These are phyloP conservation scores for Chromobotia macracanthus DNA, from an alignment of 2,797 vertebrate genomes.

Conservation along the genomic window DNA sequence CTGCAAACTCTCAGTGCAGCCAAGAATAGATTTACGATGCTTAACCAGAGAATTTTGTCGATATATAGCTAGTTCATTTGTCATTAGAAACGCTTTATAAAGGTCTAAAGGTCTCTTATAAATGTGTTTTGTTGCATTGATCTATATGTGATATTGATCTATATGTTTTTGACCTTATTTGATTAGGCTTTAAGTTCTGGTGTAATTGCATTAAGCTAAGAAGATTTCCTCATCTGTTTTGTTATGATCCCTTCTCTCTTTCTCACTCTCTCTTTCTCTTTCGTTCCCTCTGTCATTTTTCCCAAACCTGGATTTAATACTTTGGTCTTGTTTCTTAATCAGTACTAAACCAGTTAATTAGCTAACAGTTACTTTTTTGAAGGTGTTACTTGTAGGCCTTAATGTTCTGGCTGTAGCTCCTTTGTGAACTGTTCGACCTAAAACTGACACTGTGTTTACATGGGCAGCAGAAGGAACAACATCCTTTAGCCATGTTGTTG, in stretches of 20 bases:
- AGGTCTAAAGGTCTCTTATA: neutral
- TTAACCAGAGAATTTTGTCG: neutral
- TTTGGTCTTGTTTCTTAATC: conserved; percentile 69
- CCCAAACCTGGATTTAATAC: conserved; percentile 62
- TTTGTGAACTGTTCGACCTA: conserved; percentile 11
- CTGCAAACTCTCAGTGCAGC: neutral
- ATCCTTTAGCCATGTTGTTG: conserved; percentile 36
- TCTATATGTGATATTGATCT: conserved; percentile 3
- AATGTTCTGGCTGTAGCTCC: neutral
- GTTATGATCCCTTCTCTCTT: conserved; percentile 13
- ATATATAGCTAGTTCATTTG: neutral
- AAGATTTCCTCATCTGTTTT: conserved; percentile 12
- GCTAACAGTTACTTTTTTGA: conserved; percentile 22
- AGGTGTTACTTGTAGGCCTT: conserved; percentile 8
- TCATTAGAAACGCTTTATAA: neutral
- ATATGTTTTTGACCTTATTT: conserved; percentile 31
- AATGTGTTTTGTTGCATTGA: neutral
- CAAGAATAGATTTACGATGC: neutral
- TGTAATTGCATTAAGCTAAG: conserved; percentile 19
- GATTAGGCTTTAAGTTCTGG: conserved; percentile 30
- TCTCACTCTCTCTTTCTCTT: conserved; percentile 5
- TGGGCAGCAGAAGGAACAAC: conserved; percentile 37
- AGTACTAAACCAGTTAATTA: conserved; percentile 71
- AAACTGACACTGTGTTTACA: conserved; percentile 30
- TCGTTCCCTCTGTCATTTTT: conserved; percentile 13